Evolutionary conservation across 1,140 invertebrate species (phyloP).

Genomic region (Cryptotermes secundus): DNA sequence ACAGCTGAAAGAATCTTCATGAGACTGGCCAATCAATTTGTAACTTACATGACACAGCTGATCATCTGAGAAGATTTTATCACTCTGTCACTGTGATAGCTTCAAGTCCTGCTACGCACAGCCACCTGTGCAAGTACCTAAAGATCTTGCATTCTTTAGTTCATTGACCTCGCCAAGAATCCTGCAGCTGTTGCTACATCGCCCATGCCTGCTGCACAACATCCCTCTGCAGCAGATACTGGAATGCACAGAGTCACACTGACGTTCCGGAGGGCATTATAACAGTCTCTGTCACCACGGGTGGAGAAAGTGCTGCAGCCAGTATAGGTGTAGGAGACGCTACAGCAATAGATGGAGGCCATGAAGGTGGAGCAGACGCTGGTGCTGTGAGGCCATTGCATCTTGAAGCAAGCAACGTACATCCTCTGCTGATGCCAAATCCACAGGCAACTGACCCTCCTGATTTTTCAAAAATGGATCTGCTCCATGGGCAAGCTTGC

Average conservation of each 20-base stretch:
- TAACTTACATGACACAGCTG: too few species aligned
- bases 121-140: too few species aligned
- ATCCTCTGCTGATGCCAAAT: constrained; percentile 90
- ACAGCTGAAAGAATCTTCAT: too few species aligned
- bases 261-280: constrained; percentile 76
- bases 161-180: constrained; percentile 57
- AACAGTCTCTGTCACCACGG: constrained; percentile 60
- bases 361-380: constrained; percentile 42
- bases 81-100: too few species aligned
- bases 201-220: constrained; percentile 37
- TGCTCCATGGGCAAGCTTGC: constrained; percentile 79
- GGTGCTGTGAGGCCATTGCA: constrained; percentile 79
- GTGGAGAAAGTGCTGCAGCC: constrained; percentile 39
- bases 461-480: constrained; percentile 95
- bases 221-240: constrained; percentile 50
- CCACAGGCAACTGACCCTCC: constrained; percentile 91
- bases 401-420: constrained; percentile 89
- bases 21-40: too few species aligned
- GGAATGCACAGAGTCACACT: constrained; percentile 68
- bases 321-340: constrained; percentile 45
- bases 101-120: too few species aligned
- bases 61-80: too few species aligned
- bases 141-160: not conserved
- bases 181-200: constrained; percentile 49
- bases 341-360: constrained; percentile 43